phyloP scores from a whole-genome alignment of 2,113 vertebrate genomes.

The Rhinichthys klamathensis region DNA sequence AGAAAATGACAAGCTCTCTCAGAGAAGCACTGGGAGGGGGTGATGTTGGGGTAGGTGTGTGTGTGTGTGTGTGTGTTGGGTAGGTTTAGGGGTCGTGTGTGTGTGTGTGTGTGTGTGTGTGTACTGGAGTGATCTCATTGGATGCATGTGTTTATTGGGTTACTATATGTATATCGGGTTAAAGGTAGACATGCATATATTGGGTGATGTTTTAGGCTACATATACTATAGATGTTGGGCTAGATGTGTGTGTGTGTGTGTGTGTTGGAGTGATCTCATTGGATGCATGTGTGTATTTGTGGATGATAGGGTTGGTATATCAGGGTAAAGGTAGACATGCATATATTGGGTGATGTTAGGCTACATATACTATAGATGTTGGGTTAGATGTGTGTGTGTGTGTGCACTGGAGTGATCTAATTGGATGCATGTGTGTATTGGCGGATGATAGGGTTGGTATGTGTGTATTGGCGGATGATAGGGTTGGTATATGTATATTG shows the following conservation, averaged over 20 bases:
- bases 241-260: no score
- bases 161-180: no score
- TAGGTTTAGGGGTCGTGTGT: no score
- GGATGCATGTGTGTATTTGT: no score
- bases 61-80: background rate
- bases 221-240: no score
- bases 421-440: no score
- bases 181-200: background rate
- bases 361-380: background rate
- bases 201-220: background rate
- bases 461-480: no score
- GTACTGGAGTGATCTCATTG: no score
- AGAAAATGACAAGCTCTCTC: constrained; percentile 45
- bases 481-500: background rate
- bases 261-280: no score
- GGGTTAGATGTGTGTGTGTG: background rate
- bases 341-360: no score
- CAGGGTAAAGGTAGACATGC: background rate
- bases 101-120: no score
- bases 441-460: background rate
- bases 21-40: constrained; percentile 19
- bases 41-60: background rate
- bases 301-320: background rate
- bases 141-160: background rate
- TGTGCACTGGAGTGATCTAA: no score